Evolutionary conservation across 2,797 vertebrate genomes (phyloP), one percentile per base, ranked within the genome.

Genomic region (Platalea minor): DNA sequence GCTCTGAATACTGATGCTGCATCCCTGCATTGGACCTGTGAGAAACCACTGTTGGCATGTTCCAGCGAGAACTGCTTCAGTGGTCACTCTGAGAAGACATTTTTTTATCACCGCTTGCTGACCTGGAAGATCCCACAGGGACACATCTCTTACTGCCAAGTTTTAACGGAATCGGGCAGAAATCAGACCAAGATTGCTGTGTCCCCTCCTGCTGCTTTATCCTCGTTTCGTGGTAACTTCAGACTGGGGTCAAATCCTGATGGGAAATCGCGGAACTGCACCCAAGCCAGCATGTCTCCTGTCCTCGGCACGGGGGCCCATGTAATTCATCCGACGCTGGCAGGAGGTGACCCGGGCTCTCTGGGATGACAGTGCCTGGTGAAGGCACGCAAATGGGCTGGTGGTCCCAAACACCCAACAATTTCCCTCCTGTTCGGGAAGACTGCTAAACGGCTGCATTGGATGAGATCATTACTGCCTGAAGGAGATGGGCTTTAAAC

Each of bases 251-350:
- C 37, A 41, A 68, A 91, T 48, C 50, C 48, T 35, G 77, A 18
- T 15, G 35, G 21, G 61, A 84, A 73, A 21, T n/a, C 1, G 3
- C 16, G 64, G 76, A 35, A 41, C 23, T 31, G 46, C 78, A 61
- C 14, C 19, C 33, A 25, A 23, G 19, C 11, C 50, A 68, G 43
- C 4, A 0, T 5, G 15, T 20, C 35, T 54, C 69, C 51, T 69
- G 59, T 73, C 60, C 85, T 35, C 2, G 3, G 13, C 2, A 5
- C 16, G 17, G 16, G 25, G 26, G 24, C 16, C 17, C n/a, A 6
- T 12, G 21, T 23, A 13, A 29, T 67, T 78, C 29, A 39, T 56
- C 18, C 0, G 0, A 7, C 1, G 3, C 39, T 43, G 45, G 26
- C 54, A 64, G 57, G 61, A 69, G 41, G 17, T 64, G 45, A 29